Percentiles rank a stretch among this genome's conserved stretches.
Conservation (phyloP, 2,888 invertebrate genomes). For the Drosophila crucigera region DNA sequence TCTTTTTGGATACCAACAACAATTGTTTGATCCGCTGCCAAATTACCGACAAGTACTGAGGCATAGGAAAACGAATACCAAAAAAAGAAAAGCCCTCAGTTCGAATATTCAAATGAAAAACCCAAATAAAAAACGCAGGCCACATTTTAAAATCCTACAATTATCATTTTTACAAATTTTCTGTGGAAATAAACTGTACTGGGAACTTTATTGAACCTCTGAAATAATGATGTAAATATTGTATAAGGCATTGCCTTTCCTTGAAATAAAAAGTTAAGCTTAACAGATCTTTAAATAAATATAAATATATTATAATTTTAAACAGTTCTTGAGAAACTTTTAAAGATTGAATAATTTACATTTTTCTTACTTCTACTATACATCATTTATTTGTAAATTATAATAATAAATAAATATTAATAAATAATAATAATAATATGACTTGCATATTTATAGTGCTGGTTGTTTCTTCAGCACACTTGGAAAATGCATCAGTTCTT, state of each 20-base stretch:
- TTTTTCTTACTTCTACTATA: not conserved
- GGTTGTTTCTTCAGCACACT: not conserved
- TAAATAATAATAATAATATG: too few relatives aligned
- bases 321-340: not conserved
- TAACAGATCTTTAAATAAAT: not conserved
- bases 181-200: slow-evolving; percentile 9
- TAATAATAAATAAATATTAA: too few relatives aligned
- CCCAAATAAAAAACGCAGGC: slow-evolving; percentile 34
- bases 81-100: slow-evolving; percentile 2
- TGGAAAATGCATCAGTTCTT: not conserved
- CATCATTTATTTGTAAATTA: not conserved
- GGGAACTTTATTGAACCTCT: not conserved
- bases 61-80: slow-evolving; percentile 1
- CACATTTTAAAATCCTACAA: slow-evolving; percentile 60
- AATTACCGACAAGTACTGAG: slow-evolving; percentile 51
- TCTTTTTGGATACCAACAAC: slow-evolving; percentile 24
- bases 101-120: slow-evolving; percentile 59
- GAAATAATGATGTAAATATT: not conserved
- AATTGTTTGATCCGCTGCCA: slow-evolving; percentile 69
- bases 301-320: not conserved
- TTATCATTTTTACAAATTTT: slow-evolving; percentile 8
- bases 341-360: not conserved
- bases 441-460: not conserved
- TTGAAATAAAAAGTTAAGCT: not conserved
- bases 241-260: not conserved